Evolutionary conservation across 2,113 vertebrate genomes (phyloP).

Genomic region (Erythrocercus mccallii): DNA sequence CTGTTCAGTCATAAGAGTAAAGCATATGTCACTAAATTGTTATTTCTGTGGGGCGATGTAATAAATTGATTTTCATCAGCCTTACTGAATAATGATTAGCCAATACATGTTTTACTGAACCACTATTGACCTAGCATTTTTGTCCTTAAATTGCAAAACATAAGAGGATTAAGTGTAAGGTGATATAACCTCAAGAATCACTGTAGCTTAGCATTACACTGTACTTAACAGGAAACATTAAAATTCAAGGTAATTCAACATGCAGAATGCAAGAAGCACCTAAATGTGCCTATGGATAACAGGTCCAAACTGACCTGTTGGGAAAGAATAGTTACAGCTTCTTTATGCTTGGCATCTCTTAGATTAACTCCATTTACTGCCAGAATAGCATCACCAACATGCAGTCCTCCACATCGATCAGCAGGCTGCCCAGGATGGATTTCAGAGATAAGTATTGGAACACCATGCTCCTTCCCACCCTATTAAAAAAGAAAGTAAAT

Average conservation of each 20-base stretch:
- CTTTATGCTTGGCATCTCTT: slow-evolving; percentile 96
- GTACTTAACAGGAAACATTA: background rate
- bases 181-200: background rate
- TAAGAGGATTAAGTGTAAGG: background rate
- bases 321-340: slow-evolving; percentile 97
- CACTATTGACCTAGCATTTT: background rate
- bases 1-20: background rate
- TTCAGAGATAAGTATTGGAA: slow-evolving; percentile 97
- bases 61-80: background rate
- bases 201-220: background rate
- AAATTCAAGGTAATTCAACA: background rate
- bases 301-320: slow-evolving; percentile 82
- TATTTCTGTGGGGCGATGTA: background rate
- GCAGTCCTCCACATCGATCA: slow-evolving; percentile 91
- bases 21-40: rapidly evolving
- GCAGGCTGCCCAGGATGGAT: slow-evolving; percentile 94
- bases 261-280: background rate
- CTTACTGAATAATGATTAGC: background rate
- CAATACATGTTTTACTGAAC: background rate
- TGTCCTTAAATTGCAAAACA: background rate
- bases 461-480: slow-evolving; percentile 98
- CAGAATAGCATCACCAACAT: slow-evolving; percentile 95
- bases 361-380: slow-evolving; percentile 97
- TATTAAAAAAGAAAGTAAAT: slow-evolving; percentile 14
- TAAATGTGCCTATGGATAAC: background rate